These are phyloP conservation scores for Ametastegia equiseti DNA, from an alignment of 2,888 invertebrate genomes.

Conservation along the genomic window DNA sequence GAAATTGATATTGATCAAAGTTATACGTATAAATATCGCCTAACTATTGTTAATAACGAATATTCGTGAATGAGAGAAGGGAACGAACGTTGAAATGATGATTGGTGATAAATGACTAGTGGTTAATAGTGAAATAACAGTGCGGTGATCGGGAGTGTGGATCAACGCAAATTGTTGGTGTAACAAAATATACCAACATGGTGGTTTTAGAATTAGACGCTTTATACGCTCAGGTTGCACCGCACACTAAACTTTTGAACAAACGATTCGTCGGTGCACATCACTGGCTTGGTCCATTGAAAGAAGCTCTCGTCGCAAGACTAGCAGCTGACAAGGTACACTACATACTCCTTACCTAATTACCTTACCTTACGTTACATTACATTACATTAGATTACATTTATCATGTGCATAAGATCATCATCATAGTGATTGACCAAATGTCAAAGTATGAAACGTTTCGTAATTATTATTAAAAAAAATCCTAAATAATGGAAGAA, in stretches of 20 bases:
- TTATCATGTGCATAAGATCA: too few relatives aligned
- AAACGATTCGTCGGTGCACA: constrained; percentile 94
- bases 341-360: background rate
- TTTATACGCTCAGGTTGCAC: constrained; percentile 88
- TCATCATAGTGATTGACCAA: too few relatives aligned
- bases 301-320: constrained; percentile 76
- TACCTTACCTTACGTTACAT: background rate
- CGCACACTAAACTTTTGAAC: constrained; percentile 92
- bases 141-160: constrained; percentile 38
- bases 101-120: constrained; percentile 37
- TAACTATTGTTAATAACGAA: too few relatives aligned
- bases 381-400: too few relatives aligned
- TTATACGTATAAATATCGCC: too few relatives aligned
- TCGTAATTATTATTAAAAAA: too few relatives aligned
- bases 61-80: too few relatives aligned
- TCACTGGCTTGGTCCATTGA: constrained; percentile 90
- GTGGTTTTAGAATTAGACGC: constrained; percentile 88
- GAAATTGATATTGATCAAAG: too few relatives aligned
- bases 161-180: too few relatives aligned
- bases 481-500: too few relatives aligned
- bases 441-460: too few relatives aligned
- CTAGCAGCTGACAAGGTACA: constrained; percentile 86
- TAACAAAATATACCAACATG: constrained; percentile 78
- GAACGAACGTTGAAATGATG: background rate
- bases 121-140: constrained; percentile 23